Conservation (phyloP, 2,113 vertebrate genomes). For the Marmota flaviventris region DNA sequence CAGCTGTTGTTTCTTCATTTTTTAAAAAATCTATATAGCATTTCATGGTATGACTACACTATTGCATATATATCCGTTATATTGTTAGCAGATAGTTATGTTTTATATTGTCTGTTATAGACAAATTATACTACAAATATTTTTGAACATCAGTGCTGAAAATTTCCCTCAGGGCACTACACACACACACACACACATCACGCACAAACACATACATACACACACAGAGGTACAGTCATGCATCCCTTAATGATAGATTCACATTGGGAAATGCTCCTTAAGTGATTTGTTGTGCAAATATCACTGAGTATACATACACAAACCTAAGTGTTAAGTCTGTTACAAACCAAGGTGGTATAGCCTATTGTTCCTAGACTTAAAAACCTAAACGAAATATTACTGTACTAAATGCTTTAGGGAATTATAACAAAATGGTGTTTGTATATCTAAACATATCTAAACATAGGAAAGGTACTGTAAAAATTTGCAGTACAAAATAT, state of each 20-base stretch:
- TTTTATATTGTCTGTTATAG: not conserved
- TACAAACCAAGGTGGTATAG: too few species aligned
- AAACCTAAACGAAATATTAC: not conserved
- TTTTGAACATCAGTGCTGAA: not conserved
- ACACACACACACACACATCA: not conserved
- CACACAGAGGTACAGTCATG: not conserved
- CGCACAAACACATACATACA: too few species aligned
- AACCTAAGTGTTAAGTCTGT: not conserved
- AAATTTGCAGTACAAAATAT: not conserved
- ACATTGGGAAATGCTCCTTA: not conserved
- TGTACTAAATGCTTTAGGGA: not conserved
- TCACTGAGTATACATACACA: not conserved
- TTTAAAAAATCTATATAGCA: not conserved
- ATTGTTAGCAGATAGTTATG: not conserved
- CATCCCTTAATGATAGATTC: too few species aligned
- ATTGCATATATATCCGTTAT: not conserved
- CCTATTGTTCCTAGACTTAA: too few species aligned
- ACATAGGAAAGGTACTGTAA: not conserved
- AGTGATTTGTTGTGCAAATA: not conserved
- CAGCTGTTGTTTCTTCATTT: not conserved
- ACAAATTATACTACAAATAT: not conserved
- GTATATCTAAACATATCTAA: not conserved
- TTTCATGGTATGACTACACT: not conserved
- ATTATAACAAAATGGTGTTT: not conserved
- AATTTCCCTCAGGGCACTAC: not conserved